Conservation (phyloP, 2,113 vertebrate genomes). For the Podarcis muralis region DNA sequence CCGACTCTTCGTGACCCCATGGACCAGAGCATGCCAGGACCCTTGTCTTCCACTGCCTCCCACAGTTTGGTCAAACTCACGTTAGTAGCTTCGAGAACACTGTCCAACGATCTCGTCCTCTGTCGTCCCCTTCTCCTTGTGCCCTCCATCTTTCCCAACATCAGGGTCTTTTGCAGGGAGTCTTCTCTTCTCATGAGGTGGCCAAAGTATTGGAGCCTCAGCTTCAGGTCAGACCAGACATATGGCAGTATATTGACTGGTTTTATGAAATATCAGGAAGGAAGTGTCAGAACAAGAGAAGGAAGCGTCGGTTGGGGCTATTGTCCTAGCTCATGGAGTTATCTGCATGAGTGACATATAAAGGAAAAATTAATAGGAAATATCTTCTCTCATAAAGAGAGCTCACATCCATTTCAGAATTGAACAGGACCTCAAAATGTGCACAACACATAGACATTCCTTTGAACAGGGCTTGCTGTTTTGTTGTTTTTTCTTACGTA, state of each 20-base stretch:
- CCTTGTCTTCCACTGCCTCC: no score
- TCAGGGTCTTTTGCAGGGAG: no score
- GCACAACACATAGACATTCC: background rate
- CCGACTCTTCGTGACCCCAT: no score
- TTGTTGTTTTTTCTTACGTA: background rate
- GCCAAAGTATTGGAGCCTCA: no score
- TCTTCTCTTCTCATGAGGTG: no score
- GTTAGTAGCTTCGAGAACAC: no score
- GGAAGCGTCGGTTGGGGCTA: background rate
- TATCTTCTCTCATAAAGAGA: background rate
- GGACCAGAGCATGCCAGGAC: no score
- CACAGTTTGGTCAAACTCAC: no score
- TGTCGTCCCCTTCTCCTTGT: no score
- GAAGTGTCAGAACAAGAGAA: background rate
- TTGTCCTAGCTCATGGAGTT: background rate
- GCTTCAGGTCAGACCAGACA: slow-evolving; percentile 2
- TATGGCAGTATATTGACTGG: background rate
- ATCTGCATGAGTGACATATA: background rate
- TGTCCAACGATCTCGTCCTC: no score
- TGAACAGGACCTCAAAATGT: background rate
- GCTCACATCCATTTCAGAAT: background rate
- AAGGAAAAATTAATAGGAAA: background rate
- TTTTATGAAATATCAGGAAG: background rate
- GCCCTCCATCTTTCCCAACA: no score
- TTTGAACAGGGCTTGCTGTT: background rate